These are phyloP conservation scores for Melitaea cinxia DNA, from an alignment of 1,140 invertebrate species.

Conservation along the genomic window DNA sequence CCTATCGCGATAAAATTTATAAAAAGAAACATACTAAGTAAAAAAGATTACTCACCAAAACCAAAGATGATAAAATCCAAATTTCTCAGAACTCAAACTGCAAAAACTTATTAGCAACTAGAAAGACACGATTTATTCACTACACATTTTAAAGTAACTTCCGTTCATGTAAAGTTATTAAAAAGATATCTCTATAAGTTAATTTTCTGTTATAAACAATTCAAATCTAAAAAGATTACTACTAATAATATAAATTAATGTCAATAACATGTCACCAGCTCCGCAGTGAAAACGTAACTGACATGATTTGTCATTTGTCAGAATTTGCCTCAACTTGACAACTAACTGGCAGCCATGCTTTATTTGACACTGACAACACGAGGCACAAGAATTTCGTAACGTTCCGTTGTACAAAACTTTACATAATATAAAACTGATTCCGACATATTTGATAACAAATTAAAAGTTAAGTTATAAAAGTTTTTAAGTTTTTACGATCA, in stretches of 20 bases:
- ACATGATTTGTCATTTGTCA: conserved; percentile 22
- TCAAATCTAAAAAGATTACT: conserved; percentile 29
- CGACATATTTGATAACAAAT: too few species aligned
- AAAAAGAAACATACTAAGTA: conserved; percentile 26
- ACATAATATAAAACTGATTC: too few species aligned
- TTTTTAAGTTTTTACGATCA: too few species aligned
- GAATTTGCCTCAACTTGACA: conserved; percentile 11
- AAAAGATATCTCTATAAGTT: conserved; percentile 4
- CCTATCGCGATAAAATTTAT: conserved; percentile 1
- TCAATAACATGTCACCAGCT: conserved; percentile 24
- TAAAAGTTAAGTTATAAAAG: too few species aligned
- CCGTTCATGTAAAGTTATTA: conserved; percentile 20
- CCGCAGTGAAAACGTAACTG: conserved; percentile 33
- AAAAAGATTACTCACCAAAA: conserved; percentile 68
- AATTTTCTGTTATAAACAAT: conserved; percentile 27
- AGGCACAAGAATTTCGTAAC: background rate
- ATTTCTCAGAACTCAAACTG: conserved; percentile 63
- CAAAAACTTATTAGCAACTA: conserved; percentile 42
- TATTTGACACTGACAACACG: conserved; percentile 11
- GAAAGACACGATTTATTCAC: conserved; percentile 53
- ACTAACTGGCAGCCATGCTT: conserved; percentile 2
- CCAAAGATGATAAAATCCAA: conserved; percentile 68
- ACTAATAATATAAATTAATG: conserved; percentile 23
- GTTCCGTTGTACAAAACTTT: conserved; percentile 13
- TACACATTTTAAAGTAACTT: conserved; percentile 38